phyloP scores from a whole-genome alignment of 2,888 invertebrate genomes.

The Steinernema carpocapsae region DNA sequence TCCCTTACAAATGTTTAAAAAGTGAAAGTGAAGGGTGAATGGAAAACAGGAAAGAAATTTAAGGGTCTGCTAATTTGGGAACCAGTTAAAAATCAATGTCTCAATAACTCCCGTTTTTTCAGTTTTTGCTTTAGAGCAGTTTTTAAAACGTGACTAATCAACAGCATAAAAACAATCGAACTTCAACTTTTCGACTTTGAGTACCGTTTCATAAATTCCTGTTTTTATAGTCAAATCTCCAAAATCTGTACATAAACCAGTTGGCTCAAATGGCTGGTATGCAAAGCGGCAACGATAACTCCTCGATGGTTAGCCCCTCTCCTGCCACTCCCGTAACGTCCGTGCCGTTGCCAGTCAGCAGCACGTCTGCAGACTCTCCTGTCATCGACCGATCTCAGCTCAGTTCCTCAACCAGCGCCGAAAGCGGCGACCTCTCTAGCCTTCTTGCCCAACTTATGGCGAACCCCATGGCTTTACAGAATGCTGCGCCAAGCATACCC shows the following conservation, averaged over 20 bases:
- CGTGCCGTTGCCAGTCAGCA: slow-evolving; percentile 18
- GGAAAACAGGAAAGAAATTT: too few relatives aligned
- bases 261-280: slow-evolving; percentile 26
- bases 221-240: slow-evolving; percentile 31
- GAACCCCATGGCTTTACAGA: slow-evolving; percentile 27
- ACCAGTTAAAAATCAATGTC: too few relatives aligned
- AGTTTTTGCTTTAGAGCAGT: too few relatives aligned
- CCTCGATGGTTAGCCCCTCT: slow-evolving; percentile 22
- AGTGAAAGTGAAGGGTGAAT: too few relatives aligned
- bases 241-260: slow-evolving; percentile 33
- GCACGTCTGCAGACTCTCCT: slow-evolving; percentile 3
- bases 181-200: background rate
- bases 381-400: slow-evolving; percentile 22
- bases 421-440: slow-evolving; percentile 5
- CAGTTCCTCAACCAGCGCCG: background rate
- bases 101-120: too few relatives aligned
- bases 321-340: slow-evolving; percentile 27
- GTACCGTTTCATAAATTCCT: background rate
- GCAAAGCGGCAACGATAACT: slow-evolving; percentile 7
- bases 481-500: slow-evolving; percentile 2
- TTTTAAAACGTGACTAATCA: background rate
- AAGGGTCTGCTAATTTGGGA: too few relatives aligned
- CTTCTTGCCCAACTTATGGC: slow-evolving; percentile 14
- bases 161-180: background rate
- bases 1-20: too few relatives aligned